Percentiles rank a stretch among this genome's conserved stretches.
These are phyloP conservation scores for Eudemis profundana DNA, from an alignment of 2,888 invertebrate genomes.

Conservation along the genomic window DNA sequence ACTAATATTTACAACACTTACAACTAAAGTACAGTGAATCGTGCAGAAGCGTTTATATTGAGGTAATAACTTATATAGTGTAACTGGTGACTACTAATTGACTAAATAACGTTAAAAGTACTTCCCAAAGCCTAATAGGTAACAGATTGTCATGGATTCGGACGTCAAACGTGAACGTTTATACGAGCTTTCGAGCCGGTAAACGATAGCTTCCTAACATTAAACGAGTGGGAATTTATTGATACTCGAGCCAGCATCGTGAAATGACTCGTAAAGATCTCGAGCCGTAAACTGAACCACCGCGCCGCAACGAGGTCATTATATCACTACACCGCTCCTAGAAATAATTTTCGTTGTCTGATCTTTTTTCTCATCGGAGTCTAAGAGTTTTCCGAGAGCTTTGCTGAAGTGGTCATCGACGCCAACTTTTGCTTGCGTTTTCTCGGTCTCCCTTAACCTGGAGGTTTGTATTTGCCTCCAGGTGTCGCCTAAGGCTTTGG, in stretches of 20 bases:
- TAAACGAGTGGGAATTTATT: conserved; percentile 77
- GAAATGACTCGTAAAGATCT: conserved; percentile 74
- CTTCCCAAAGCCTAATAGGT: conserved; percentile 72
- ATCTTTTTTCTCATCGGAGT: conserved; percentile 71
- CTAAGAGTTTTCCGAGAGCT: conserved; percentile 88
- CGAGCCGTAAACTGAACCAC: conserved; percentile 71
- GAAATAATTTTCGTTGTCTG: conserved; percentile 78
- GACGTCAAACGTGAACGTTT: conserved; percentile 32
- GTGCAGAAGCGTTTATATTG: conserved; percentile 83
- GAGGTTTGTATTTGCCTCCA: conserved; percentile 91
- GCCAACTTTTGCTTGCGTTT: conserved; percentile 64
- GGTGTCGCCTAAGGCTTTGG: conserved; percentile 94
- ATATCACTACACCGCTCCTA: conserved; percentile 82
- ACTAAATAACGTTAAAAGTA: conserved; percentile 67
- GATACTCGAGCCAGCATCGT: conserved; percentile 71
- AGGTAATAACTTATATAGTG: conserved; percentile 83
- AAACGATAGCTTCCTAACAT: conserved; percentile 65
- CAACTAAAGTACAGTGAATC: conserved; percentile 68
- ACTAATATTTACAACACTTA: conserved; percentile 71
- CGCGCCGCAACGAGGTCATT: conserved; percentile 56
- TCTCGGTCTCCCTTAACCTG: conserved; percentile 79
- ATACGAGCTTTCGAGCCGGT: conserved; percentile 32
- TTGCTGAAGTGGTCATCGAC: conserved; percentile 97
- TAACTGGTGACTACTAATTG: conserved; percentile 83
- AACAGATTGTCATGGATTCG: conserved; percentile 79